These are phyloP conservation scores for Neoseiulus cucumeris DNA, from an alignment of 1,140 invertebrate genomes.

Conservation along the genomic window DNA sequence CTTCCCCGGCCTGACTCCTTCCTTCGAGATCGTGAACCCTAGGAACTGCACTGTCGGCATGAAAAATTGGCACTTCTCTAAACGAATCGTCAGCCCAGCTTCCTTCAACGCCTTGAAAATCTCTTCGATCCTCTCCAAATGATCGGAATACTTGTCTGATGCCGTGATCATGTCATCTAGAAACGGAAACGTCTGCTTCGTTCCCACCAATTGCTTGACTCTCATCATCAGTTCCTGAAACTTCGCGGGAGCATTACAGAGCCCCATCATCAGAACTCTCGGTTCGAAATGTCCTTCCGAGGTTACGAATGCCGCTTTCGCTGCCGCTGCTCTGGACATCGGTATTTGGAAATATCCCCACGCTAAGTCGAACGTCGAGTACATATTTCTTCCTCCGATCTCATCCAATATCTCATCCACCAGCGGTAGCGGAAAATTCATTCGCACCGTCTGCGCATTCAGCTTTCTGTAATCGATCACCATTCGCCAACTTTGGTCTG, in stretches of 20 bases:
- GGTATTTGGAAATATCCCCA: not conserved
- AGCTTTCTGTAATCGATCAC: not conserved
- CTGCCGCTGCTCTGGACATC: not conserved
- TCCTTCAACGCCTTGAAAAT: slow-evolving; percentile 17
- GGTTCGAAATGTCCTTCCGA: not conserved
- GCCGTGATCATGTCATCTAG: no score
- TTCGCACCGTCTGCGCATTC: not conserved
- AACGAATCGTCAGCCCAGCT: slow-evolving; percentile 29
- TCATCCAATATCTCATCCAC: not conserved
- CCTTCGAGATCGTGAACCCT: slow-evolving; percentile 20
- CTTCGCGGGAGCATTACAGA: not conserved
- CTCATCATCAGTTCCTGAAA: not conserved
- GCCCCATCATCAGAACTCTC: not conserved
- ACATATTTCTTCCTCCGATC: not conserved
- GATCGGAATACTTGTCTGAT: no score
- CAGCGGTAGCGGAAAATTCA: not conserved
- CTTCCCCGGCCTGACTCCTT: slow-evolving; percentile 13
- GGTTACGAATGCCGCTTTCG: not conserved
- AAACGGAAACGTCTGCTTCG: no score
- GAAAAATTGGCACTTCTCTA: slow-evolving; percentile 28
- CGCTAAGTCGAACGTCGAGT: slow-evolving; percentile 11
- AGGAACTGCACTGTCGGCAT: slow-evolving; percentile 25
- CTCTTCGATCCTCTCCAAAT: no score
- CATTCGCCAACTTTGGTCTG: no score
- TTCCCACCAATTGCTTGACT: not conserved